Conservation (phyloP, 2,113 vertebrate species). For the Oriolus oriolus region DNA sequence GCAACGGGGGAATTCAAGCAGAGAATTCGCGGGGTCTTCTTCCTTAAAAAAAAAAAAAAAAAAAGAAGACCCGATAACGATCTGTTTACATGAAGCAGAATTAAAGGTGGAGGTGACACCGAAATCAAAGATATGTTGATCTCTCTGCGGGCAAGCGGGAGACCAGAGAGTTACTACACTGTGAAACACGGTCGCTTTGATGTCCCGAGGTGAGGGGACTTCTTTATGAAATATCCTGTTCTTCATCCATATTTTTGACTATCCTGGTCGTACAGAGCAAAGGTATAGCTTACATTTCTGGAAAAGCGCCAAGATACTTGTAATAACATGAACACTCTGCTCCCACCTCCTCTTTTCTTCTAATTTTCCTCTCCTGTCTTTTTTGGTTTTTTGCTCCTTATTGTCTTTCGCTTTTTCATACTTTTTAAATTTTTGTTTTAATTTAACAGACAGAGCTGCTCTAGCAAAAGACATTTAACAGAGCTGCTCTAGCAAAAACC, state of each 20-base stretch:
- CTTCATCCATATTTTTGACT: neutral
- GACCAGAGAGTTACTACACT: neutral
- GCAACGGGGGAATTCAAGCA: neutral
- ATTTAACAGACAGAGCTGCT: neutral
- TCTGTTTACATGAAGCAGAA: conserved; percentile 66
- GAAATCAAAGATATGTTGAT: conserved; percentile 58
- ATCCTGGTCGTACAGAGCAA: neutral
- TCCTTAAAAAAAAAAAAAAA: neutral
- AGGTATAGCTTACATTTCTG: conserved; percentile 48
- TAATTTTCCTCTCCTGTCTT: neutral
- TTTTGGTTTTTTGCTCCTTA: rapidly evolving
- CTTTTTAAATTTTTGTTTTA: too few relatives aligned
- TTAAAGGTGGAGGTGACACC: conserved; percentile 57
- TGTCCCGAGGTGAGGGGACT: neutral
- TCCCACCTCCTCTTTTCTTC: neutral
- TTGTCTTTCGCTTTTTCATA: neutral
- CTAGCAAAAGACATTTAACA: neutral
- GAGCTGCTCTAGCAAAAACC: neutral
- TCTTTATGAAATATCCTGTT: neutral
- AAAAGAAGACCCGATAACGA: conserved; percentile 18
- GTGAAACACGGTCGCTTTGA: conserved; percentile 29
- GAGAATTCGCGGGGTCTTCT: conserved; percentile 9
- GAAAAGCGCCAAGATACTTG: conserved; percentile 44
- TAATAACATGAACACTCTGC: neutral
- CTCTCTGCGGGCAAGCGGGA: neutral